A percentile compares a stretch with the other conserved stretches of the same genome.
Evolutionary conservation across 2,888 invertebrate species (phyloP).

Genomic region (Habrosyne pyritoides): DNA sequence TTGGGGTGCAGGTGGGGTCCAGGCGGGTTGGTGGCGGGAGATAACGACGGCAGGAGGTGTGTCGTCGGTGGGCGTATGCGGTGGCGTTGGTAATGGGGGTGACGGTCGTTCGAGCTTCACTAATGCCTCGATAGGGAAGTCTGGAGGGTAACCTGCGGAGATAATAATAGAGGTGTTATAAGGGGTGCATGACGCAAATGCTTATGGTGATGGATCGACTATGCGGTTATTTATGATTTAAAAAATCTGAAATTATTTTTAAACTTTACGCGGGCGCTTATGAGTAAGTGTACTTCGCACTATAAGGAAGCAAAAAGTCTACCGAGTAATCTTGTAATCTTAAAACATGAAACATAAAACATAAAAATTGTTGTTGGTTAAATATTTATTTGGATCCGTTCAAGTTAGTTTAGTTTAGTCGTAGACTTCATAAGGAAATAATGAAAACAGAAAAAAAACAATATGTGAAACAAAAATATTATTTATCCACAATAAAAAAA

Average conservation of each 20-base stretch:
- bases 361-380: too few species aligned
- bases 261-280: too few species aligned
- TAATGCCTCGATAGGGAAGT: conserved; percentile 82
- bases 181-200: neutral
- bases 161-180: conserved; percentile 19
- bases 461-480: conserved; percentile 11
- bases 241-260: too few species aligned
- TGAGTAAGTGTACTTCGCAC: neutral
- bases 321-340: too few species aligned
- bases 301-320: too few species aligned
- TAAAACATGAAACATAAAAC: too few species aligned
- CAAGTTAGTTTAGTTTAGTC: too few species aligned
- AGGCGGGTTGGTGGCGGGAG: conserved; percentile 67
- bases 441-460: neutral
- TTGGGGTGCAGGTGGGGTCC: conserved; percentile 62
- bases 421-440: too few species aligned
- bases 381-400: too few species aligned
- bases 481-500: conserved; percentile 15
- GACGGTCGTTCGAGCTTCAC: conserved; percentile 85
- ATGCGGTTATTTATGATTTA: neutral
- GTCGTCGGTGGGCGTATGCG: conserved; percentile 88
- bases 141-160: conserved; percentile 82
- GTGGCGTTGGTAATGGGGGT: conserved; percentile 87
- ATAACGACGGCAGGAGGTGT: conserved; percentile 78
- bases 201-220: neutral